phyloP scores from a whole-genome alignment of 2,888 invertebrate genomes.

The Nomada fucata region DNA sequence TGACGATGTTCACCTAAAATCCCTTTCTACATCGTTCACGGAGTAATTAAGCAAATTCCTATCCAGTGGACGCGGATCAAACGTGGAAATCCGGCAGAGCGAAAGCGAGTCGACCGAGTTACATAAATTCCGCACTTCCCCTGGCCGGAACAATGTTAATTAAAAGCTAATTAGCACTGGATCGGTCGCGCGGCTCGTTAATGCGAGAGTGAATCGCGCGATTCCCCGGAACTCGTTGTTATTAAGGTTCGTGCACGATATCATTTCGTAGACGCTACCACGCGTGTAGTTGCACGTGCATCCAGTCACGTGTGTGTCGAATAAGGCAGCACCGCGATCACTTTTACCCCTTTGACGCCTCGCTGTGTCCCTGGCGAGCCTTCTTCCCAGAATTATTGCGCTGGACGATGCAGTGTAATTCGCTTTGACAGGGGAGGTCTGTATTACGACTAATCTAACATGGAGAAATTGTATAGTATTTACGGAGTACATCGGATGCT shows the following conservation, averaged over 20 bases:
- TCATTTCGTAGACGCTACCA: conserved; percentile 15
- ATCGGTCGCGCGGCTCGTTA: conserved; percentile 39
- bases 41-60: conserved; percentile 38
- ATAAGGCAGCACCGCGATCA: conserved; percentile 6
- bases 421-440: no score
- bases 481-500: no score
- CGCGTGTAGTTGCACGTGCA: conserved; percentile 41
- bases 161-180: conserved; percentile 54
- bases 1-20: conserved; percentile 1
- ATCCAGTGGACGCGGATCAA: conserved; percentile 14
- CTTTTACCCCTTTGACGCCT: not conserved
- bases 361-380: not conserved
- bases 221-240: conserved; percentile 19
- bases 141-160: conserved; percentile 37
- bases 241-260: conserved; percentile 21
- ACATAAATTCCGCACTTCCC: conserved; percentile 37
- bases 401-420: no score
- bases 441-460: no score
- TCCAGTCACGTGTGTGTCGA: conserved; percentile 32
- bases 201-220: conserved; percentile 32
- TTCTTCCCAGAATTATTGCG: not conserved
- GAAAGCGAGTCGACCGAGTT: conserved; percentile 37
- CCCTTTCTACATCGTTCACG: no score
- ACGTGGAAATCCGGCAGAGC: conserved; percentile 10
- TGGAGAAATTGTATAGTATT: no score